Evolutionary conservation across 2,797 vertebrate species (phyloP).

Genomic region (Chelon auratus): DNA sequence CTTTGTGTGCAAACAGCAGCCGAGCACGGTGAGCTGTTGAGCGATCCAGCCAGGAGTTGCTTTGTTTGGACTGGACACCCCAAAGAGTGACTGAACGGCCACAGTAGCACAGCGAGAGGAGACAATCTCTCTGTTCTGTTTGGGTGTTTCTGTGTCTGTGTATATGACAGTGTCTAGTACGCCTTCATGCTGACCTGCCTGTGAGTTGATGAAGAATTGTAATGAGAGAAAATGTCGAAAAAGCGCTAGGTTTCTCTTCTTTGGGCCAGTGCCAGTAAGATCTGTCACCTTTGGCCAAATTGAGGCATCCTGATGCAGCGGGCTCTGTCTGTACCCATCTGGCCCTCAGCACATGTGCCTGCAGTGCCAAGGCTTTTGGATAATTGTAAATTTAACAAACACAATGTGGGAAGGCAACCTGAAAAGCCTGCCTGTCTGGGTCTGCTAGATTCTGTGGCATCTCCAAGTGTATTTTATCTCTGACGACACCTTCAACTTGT

Average conservation of each 20-base stretch:
- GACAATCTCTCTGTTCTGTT: constrained; percentile 72
- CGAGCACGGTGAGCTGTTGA: constrained; percentile 95
- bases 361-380: constrained; percentile 68
- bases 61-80: constrained; percentile 52
- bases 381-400: constrained; percentile 66
- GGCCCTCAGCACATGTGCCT: constrained; percentile 71
- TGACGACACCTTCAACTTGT: constrained; percentile 70
- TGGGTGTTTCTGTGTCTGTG: constrained; percentile 70
- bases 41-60: constrained; percentile 12
- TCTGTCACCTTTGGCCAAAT: constrained; percentile 61
- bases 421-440: constrained; percentile 62
- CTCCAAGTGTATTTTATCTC: constrained; percentile 79
- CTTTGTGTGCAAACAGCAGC: constrained; percentile 95
- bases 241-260: constrained; percentile 46
- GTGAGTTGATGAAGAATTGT: constrained; percentile 44
- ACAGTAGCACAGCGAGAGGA: constrained; percentile 72
- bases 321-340: constrained; percentile 71
- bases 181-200: constrained; percentile 59
- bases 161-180: constrained; percentile 61
- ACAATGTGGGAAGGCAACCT: constrained; percentile 45
- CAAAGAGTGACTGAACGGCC: constrained; percentile 69
- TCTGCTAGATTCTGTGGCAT: constrained; percentile 70
- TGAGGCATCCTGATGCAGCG: constrained; percentile 64
- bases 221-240: constrained; percentile 41
- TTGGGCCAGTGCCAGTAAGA: constrained; percentile 62